Conservation (phyloP, 2,113 vertebrate species). For the Dromas ardeola region DNA sequence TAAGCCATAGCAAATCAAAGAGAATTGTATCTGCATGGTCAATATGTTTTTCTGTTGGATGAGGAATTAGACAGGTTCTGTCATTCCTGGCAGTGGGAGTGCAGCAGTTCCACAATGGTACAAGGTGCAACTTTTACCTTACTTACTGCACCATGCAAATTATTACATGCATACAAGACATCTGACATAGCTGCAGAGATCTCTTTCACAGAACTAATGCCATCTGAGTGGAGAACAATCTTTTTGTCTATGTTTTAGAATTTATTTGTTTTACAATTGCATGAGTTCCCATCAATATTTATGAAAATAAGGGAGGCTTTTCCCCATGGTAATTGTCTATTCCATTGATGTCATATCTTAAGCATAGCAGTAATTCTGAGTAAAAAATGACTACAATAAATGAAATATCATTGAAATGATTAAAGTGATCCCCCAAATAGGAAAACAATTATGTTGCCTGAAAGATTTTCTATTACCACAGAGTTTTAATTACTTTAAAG, state of each 20-base stretch:
- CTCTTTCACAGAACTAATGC: neutral
- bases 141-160: neutral
- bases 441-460: neutral
- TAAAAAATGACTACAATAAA: neutral
- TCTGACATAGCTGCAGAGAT: neutral
- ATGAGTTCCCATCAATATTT: neutral
- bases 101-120: neutral
- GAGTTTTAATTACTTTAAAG: constrained; percentile 3
- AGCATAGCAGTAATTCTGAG: neutral
- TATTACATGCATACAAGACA: neutral
- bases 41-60: neutral
- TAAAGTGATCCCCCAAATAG: neutral
- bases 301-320: neutral
- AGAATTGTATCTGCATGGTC: neutral
- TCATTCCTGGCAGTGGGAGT: neutral
- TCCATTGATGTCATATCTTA: neutral
- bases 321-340: neutral
- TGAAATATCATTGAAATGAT: neutral
- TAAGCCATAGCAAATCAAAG: neutral
- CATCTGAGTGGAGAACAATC: neutral
- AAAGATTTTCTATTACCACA: neutral
- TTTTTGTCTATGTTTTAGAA: neutral
- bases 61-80: neutral
- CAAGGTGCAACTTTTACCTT: constrained; percentile 25
- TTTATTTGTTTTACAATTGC: neutral